A percentile compares a stretch with the other conserved stretches of the same genome.
Conservation (phyloP, 2,113 vertebrate genomes). For the Lanius ludovicianus region DNA sequence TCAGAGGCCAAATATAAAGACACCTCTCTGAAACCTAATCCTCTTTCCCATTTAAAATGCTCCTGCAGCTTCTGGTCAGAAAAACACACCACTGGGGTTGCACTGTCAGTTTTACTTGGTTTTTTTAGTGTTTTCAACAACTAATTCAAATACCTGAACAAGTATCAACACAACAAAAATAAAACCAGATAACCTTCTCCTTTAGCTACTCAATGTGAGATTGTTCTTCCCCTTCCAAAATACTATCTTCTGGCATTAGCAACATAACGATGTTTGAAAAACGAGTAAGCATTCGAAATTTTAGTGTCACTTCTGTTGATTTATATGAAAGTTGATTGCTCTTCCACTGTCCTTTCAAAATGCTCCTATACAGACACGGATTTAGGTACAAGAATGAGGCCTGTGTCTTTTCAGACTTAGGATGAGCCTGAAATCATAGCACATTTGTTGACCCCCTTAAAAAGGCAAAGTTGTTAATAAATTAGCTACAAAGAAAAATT, state of each 20-base stretch:
- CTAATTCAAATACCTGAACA: not conserved
- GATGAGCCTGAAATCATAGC: not conserved
- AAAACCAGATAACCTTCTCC: not conserved
- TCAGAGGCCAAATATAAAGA: slow-evolving; percentile 45
- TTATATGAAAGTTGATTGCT: not conserved
- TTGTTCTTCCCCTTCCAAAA: not conserved
- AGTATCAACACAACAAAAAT: not conserved
- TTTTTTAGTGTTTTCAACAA: slow-evolving; percentile 11
- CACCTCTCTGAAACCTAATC: slow-evolving; percentile 43
- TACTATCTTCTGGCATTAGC: not conserved
- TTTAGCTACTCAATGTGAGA: not conserved
- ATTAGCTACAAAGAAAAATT: not conserved
- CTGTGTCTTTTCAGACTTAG: not conserved
- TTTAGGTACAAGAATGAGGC: not conserved
- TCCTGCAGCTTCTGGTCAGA: slow-evolving; percentile 8
- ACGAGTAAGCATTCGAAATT: not conserved
- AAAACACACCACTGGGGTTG: not conserved
- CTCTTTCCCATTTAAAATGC: slow-evolving; percentile 27
- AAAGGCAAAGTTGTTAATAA: not conserved
- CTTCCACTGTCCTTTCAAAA: not conserved
- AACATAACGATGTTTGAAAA: not conserved
- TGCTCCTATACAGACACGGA: not conserved
- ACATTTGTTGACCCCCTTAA: not conserved
- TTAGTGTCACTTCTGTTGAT: not conserved
- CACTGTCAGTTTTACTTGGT: not conserved